Evolutionary conservation across 2,113 vertebrate genomes (phyloP).

Genomic region (Callopanchax toddi): DNA sequence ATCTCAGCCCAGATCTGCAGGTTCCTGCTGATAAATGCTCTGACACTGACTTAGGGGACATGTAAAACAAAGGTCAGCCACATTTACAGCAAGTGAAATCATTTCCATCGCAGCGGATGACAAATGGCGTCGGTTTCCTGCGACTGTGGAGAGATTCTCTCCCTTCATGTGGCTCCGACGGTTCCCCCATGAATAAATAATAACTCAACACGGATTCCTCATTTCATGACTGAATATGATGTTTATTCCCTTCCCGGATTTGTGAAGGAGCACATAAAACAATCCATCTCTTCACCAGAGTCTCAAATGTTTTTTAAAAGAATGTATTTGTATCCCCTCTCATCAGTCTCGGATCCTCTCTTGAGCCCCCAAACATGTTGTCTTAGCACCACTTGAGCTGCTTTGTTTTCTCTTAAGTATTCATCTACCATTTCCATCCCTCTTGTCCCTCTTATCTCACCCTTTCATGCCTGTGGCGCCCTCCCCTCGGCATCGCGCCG

Average conservation of each 20-base stretch:
- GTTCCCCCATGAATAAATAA: constrained; percentile 71
- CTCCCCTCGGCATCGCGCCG: constrained; percentile 76
- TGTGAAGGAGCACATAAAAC: constrained; percentile 42
- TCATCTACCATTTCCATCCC: constrained; percentile 16
- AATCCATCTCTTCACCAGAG: constrained; percentile 60
- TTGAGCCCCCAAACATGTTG: constrained; percentile 76
- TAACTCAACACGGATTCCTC: constrained; percentile 66
- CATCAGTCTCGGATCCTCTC: constrained; percentile 75
- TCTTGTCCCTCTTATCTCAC: constrained; percentile 49
- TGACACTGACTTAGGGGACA: constrained; percentile 40
- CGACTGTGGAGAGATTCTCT: constrained; percentile 47
- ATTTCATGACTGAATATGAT: constrained; percentile 61
- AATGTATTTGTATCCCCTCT: constrained; percentile 34
- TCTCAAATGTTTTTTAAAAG: constrained; percentile 45
- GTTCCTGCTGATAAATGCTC: constrained; percentile 51
- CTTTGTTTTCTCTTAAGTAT: constrained; percentile 57
- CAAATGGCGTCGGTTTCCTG: constrained; percentile 59
- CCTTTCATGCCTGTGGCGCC: constrained; percentile 58
- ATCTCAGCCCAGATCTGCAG: constrained; percentile 13
- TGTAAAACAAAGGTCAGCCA: constrained; percentile 69
- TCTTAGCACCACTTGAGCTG: constrained; percentile 67
- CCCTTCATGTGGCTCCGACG: constrained; percentile 20
- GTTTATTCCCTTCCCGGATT: constrained; percentile 49
- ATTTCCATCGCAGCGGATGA: constrained; percentile 53
- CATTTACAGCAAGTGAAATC: constrained; percentile 43